Base-by-base conservation (phyloP, 2,888 invertebrate genomes). In the Axea sp. region DNA sequence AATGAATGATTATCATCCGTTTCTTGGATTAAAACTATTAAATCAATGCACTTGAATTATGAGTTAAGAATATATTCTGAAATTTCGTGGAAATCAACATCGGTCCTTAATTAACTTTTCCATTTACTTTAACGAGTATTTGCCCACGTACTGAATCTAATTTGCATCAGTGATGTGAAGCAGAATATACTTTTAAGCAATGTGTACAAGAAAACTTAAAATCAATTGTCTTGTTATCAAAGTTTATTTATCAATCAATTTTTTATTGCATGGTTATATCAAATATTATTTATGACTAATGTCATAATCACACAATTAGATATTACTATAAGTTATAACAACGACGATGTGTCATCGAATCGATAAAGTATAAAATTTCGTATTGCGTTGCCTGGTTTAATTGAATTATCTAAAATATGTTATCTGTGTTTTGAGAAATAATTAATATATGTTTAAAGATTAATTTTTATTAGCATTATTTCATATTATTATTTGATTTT, bases 91-190 rank as follows among this genome's bases (percentile, higher is more conserved):
- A 31, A 39, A 57, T 57, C 39, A 41, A 41, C 39, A 39, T 31
- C 41, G 41, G 30, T 57, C 31, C 55, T 57, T 41, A 57, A 57
- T 57, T 57, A 57, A 57, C 55, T 57, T 57, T 57, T 57, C 55
- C 55, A 57, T 57, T 57, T 57, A 57, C 55, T 57, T 55, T 57
- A 31, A 57, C 55, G 41, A 57, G 41, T 41, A 57, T 57, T 41
- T 57, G 11, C 55, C 31, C 30, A 57, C 31, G 55, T 41, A 39
- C 53, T 37, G 31, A 57, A 57, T 41, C 12, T 57, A 57, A 55
- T 55, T 55, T 55, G 55, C 55, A 55, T 39, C 19, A 11, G 28
- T 55, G 30, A 55, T 55, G 55, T 55, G n/a, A 30, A 8, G 5
- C 11, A 19, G 30, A 1, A 9, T 37, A 17, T 53, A 17, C 14